Conservation (phyloP, 2,797 vertebrate species). For the Sternotherus odoratus region DNA sequence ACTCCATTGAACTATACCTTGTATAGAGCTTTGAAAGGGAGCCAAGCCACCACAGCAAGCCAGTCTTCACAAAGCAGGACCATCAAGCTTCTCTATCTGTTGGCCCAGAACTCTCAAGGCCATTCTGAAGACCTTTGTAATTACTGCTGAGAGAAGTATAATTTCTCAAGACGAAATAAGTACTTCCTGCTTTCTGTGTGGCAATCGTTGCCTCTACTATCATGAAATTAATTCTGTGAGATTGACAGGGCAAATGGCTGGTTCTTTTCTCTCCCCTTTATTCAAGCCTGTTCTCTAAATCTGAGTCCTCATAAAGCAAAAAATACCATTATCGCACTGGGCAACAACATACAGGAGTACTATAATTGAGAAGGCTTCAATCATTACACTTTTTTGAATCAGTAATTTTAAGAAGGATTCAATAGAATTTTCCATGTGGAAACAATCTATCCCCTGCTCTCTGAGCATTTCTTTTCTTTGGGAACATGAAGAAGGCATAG, state of each 20-base stretch:
- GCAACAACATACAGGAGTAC: conserved; percentile 41
- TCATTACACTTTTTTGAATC: conserved; percentile 76
- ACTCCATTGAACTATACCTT: background rate
- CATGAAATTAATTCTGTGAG: background rate
- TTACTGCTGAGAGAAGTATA: background rate
- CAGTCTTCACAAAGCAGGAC: too few relatives aligned
- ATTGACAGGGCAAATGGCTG: conserved; percentile 47
- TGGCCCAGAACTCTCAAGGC: background rate
- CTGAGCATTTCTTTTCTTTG: conserved; percentile 49
- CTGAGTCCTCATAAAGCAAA: conserved; percentile 66
- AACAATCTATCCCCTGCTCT: conserved; percentile 57
- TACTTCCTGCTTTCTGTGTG: background rate
- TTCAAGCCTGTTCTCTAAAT: conserved; percentile 51
- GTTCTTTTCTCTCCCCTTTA: conserved; percentile 35
- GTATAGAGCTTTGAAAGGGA: background rate
- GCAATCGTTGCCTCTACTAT: background rate
- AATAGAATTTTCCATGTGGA: conserved; percentile 47
- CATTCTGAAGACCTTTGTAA: conserved; percentile 10
- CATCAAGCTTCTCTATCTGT: background rate
- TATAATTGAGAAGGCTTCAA: conserved; percentile 76
- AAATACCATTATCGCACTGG: conserved; percentile 71
- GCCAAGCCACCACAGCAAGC: background rate
- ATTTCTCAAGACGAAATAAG: background rate
- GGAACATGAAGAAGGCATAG: background rate
- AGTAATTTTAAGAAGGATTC: conserved; percentile 65